Base-by-base conservation (phyloP, 2,888 invertebrate genomes). In the Netelia virgata region DNA sequence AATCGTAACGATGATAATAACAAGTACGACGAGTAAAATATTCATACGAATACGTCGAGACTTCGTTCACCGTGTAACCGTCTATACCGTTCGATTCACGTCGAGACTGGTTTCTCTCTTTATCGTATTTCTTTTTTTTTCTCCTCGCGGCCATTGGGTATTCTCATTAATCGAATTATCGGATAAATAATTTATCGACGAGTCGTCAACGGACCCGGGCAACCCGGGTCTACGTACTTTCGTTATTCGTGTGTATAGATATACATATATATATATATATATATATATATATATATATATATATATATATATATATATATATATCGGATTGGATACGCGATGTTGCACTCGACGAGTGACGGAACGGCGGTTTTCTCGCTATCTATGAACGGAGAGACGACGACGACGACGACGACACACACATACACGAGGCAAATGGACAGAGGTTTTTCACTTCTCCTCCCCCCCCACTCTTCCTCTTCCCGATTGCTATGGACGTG, bases 141-240 rank as follows among this genome's bases (percentile, higher is more conserved):
- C 41, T 18, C 41, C 53, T 36, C 11, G 8, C 6, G 23, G 41
- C 43, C 55, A 69, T 70, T 55, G 63, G 63, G 55, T 63, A 63
- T 69, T 75, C 75, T 43, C 75, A 63, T 69, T 75, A 70, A 81
- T 81, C 69, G 81, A 81, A 75, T 75, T 64, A 75, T 11, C 69
- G 81, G 50, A 63, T 81, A 70, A 83, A 83, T 68, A 47, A 73
- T 77, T 83, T 66, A 78, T 73, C 78, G 68, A 66, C 64, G 57
- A 72, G 72, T 59, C 59, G 73, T 68, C 77, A 64, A 53, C n/a
- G 18, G 47, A 41, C 55, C 61, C 20, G 74, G 59, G 53, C 47
- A 18, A 28, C 59, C 59, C 53, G 28, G 41, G 64, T 20, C 6
- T 47, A 47, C 8, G 47, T 47, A 47, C 47, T 14, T 47, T 10